These are phyloP conservation scores for Zeuzera pyrina DNA, from an alignment of 2,888 invertebrate species.

Conservation along the genomic window DNA sequence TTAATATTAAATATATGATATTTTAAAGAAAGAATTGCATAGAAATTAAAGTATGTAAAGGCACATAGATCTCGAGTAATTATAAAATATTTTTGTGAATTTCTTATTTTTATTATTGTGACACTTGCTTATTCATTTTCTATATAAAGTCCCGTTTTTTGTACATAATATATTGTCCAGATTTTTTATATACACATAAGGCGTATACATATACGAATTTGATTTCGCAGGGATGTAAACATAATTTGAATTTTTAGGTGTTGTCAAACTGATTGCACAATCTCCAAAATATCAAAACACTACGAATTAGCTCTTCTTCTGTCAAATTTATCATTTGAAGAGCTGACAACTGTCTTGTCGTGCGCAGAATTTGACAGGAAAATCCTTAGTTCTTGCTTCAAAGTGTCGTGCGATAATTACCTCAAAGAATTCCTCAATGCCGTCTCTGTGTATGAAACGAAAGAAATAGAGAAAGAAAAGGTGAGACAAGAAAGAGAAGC, in stretches of 20 bases:
- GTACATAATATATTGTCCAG: too few species aligned
- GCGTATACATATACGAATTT: too few species aligned
- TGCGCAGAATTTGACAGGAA: conserved; percentile 65
- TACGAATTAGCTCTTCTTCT: conserved; percentile 41
- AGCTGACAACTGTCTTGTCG: conserved; percentile 56
- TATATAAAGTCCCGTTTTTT: too few species aligned
- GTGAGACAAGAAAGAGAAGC: conserved; percentile 37
- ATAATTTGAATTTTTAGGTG: conserved; percentile 37
- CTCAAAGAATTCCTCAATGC: conserved; percentile 47
- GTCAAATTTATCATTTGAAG: conserved; percentile 42
- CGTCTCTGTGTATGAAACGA: conserved; percentile 41
- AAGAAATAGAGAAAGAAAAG: conserved; percentile 45
- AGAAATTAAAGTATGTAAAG: too few species aligned
- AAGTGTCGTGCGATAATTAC: conserved; percentile 62
- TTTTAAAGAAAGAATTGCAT: too few species aligned
- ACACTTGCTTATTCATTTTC: too few species aligned
- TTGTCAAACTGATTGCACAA: conserved; percentile 32
- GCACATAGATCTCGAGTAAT: too few species aligned
- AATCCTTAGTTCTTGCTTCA: conserved; percentile 63
- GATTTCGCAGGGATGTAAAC: too few species aligned
- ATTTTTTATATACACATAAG: too few species aligned
- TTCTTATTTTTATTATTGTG: too few species aligned
- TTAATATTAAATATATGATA: too few species aligned
- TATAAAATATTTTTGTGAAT: too few species aligned
- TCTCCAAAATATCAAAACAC: conserved; percentile 41